Conservation (phyloP, 2,888 invertebrate genomes). For the Mechanitis messenoides region DNA sequence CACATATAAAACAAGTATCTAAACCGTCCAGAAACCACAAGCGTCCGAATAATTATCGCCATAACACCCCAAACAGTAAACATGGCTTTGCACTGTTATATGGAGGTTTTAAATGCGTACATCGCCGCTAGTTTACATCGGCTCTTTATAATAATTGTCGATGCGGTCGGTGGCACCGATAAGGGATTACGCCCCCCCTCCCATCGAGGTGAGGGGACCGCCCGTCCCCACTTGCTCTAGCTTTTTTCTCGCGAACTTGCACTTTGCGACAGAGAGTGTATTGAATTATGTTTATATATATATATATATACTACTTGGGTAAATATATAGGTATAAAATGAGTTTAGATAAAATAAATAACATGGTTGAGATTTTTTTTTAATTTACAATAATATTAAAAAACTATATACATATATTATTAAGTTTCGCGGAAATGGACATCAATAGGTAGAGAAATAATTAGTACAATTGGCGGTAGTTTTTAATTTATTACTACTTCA, state of each 20-base stretch:
- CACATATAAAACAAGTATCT: slow-evolving; percentile 16
- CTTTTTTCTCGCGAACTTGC: slow-evolving; percentile 67
- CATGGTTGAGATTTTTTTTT: no score
- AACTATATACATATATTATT: no score
- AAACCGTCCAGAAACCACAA: slow-evolving; percentile 4
- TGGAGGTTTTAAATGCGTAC: slow-evolving; percentile 15
- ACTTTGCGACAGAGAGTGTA: slow-evolving; percentile 58
- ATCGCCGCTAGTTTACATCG: slow-evolving; percentile 43
- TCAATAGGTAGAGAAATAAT: no score
- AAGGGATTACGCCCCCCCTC: slow-evolving; percentile 55
- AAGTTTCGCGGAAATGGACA: no score
- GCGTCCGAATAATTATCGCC: slow-evolving; percentile 5
- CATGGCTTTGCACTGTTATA: slow-evolving; percentile 13
- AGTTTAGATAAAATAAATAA: no score
- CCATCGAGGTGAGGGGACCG: slow-evolving; percentile 30
- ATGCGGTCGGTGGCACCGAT: slow-evolving; percentile 63
- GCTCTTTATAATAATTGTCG: slow-evolving; percentile 67
- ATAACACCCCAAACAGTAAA: slow-evolving; percentile 6
- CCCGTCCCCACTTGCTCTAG: slow-evolving; percentile 38
- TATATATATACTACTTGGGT: slow-evolving; percentile 39
- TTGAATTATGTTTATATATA: slow-evolving; percentile 71
- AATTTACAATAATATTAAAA: no score
- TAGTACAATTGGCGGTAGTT: no score
- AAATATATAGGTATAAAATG: background rate
- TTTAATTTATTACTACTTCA: no score